These are phyloP conservation scores for Ceyx erithaca DNA, from an alignment of 2,797 vertebrate species.

Conservation along the genomic window DNA sequence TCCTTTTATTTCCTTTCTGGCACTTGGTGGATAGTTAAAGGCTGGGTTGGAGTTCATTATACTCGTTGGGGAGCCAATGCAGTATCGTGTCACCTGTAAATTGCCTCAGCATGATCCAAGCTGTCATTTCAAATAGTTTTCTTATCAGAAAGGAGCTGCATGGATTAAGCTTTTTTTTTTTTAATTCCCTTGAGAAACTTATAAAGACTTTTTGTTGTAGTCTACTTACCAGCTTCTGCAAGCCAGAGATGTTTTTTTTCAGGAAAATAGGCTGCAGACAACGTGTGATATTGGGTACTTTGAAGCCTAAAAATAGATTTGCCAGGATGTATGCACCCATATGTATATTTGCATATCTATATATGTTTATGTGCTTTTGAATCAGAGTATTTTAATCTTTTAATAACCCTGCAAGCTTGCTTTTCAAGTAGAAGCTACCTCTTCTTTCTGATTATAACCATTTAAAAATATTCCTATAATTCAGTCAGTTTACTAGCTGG, in stretches of 20 bases:
- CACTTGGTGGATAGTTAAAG: neutral
- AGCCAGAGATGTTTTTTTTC: neutral
- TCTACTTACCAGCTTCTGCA: neutral
- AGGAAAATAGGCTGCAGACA: neutral
- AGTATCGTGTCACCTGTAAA: constrained; percentile 25
- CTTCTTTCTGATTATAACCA: neutral
- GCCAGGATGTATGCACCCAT: neutral
- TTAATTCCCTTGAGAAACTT: constrained; percentile 6
- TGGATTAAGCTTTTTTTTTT: constrained; percentile 21
- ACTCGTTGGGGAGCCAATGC: neutral
- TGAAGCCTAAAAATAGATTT: neutral
- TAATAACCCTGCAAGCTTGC: neutral
- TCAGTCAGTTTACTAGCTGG: neutral
- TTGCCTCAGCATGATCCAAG: constrained; percentile 5
- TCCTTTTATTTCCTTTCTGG: neutral
- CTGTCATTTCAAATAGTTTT: constrained; percentile 31
- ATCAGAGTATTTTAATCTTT: neutral
- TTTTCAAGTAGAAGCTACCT: neutral
- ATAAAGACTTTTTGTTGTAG: neutral
- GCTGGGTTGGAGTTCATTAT: neutral
- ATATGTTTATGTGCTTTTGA: neutral
- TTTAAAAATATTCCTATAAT: neutral
- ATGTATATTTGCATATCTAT: neutral
- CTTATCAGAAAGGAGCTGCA: neutral
- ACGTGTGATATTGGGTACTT: neutral